These are phyloP conservation scores for Zygogramma bicolorata DNA, from an alignment of 2,888 invertebrate species.

Conservation along the genomic window DNA sequence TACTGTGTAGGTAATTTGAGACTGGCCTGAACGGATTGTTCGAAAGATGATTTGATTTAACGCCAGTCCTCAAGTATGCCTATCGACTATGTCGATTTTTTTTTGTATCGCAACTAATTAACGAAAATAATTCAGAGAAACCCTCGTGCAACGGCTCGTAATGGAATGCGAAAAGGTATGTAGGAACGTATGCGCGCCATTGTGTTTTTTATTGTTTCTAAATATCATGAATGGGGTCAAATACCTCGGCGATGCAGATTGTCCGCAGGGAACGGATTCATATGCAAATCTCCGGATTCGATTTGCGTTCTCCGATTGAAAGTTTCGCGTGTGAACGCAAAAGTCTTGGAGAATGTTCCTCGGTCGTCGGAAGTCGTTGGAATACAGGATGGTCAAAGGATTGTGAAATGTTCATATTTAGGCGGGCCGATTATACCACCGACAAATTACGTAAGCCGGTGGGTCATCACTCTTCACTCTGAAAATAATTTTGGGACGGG, in stretches of 20 bases:
- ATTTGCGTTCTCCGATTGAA: background rate
- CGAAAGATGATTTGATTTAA: too few relatives aligned
- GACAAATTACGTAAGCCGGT: background rate
- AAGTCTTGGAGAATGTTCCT: background rate
- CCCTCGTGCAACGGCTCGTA: too few relatives aligned
- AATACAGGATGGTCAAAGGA: background rate
- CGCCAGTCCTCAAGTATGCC: too few relatives aligned
- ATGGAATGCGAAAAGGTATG: background rate
- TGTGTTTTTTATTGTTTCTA: background rate
- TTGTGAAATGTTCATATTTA: background rate
- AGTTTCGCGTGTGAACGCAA: background rate
- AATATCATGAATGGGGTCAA: slow-evolving; percentile 17
- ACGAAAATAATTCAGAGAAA: too few relatives aligned
- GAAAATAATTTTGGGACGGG: background rate
- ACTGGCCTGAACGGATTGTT: too few relatives aligned
- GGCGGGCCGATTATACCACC: background rate
- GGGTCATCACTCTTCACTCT: background rate
- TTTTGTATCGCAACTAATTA: too few relatives aligned
- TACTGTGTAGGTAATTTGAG: too few relatives aligned
- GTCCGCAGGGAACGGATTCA: background rate
- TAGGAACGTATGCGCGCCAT: background rate
- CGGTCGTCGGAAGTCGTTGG: background rate
- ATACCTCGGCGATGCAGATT: slow-evolving; percentile 8
- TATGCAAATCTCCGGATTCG: slow-evolving; percentile 7
- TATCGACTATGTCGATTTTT: too few relatives aligned